Conservation (phyloP, 2,113 vertebrate genomes). For the Piprites chloris region DNA sequence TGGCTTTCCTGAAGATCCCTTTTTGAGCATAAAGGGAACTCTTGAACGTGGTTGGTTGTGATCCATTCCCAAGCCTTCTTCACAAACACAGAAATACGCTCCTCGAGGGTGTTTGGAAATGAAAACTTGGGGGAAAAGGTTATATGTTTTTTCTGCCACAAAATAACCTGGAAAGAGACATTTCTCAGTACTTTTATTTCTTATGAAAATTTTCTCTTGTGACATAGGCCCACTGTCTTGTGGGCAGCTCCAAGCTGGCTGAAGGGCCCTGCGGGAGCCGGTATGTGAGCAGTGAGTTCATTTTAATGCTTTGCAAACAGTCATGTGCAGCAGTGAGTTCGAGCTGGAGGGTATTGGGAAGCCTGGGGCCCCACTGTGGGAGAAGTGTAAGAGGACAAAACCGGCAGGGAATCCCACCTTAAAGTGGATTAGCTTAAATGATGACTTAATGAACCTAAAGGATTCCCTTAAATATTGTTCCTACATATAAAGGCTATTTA, state of each 20-base stretch:
- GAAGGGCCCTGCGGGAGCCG: background rate
- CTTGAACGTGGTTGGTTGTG: background rate
- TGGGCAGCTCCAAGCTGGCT: background rate
- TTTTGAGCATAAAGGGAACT: conserved; percentile 37
- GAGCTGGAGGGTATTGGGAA: background rate
- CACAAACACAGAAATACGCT: conserved; percentile 14
- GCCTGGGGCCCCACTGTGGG: too few species aligned
- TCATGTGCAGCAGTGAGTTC: background rate
- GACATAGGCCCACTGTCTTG: background rate
- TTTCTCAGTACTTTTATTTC: background rate
- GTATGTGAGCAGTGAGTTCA: background rate
- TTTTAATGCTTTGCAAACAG: background rate
- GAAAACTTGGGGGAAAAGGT: background rate
- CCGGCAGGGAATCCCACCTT: background rate
- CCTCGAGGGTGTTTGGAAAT: background rate
- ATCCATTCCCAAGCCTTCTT: conserved; percentile 11
- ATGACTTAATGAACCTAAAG: background rate
- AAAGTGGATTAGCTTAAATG: background rate
- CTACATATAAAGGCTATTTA: background rate
- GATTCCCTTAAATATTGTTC: background rate
- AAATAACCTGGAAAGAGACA: background rate
- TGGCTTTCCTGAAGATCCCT: conserved; percentile 1
- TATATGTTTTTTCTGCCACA: background rate
- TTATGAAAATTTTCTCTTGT: background rate
- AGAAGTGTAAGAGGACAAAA: background rate